Conservation (phyloP, 2,888 invertebrate species). For the Conomelus anceps region DNA sequence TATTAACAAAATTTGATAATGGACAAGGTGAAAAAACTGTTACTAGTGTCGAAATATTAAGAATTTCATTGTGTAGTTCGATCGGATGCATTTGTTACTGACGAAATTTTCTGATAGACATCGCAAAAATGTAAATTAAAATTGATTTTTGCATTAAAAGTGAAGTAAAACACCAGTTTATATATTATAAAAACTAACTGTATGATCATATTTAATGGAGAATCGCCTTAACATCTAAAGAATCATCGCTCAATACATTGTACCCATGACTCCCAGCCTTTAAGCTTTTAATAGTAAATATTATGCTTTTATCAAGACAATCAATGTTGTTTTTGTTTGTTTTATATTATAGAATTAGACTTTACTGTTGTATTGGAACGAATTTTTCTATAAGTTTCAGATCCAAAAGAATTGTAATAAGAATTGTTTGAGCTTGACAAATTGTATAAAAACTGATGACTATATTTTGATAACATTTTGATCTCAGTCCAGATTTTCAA, state of each 20-base stretch:
- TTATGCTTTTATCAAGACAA: not conserved
- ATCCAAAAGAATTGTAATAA: not conserved
- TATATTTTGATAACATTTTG: not conserved
- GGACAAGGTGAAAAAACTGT: not conserved
- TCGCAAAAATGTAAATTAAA: not conserved
- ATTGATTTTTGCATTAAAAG: not conserved
- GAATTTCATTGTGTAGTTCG: not conserved
- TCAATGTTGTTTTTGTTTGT: not conserved
- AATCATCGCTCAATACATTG: not conserved
- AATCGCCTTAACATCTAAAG: not conserved
- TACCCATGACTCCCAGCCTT: not conserved
- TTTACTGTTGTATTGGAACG: not conserved
- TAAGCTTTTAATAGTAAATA: not conserved
- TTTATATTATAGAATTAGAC: not conserved
- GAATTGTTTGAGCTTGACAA: not conserved
- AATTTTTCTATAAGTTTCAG: not conserved
- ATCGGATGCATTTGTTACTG: too few species aligned
- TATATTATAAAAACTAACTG: not conserved
- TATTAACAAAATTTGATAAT: too few species aligned
- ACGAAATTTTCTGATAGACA: not conserved
- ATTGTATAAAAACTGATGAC: not conserved
- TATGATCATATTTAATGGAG: not conserved
- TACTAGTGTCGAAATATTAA: not conserved
- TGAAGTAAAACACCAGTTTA: not conserved
- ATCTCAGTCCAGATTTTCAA: not conserved